Conservation (phyloP, 2,888 invertebrate species). For the Zaprionus lineosus region DNA sequence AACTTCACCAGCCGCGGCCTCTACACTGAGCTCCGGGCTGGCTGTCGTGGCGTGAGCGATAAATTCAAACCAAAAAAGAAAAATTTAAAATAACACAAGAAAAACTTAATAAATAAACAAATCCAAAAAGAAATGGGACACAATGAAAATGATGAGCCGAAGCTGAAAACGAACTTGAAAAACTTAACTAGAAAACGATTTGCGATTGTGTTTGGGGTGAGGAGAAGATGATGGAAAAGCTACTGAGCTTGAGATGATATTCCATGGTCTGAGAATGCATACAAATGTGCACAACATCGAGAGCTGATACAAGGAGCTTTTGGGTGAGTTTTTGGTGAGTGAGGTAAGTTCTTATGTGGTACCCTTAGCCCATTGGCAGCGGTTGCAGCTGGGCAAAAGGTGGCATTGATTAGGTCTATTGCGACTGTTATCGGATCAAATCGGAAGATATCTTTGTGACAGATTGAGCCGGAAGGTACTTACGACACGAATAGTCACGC, state of each 20-base stretch:
- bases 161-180: constrained; percentile 24
- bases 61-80: constrained; percentile 58
- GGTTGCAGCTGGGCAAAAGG: constrained; percentile 2
- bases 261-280: constrained; percentile 37
- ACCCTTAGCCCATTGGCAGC: constrained; percentile 7
- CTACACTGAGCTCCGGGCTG: constrained; percentile 65
- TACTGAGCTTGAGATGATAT: constrained; percentile 20
- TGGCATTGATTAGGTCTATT: neutral
- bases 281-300: constrained; percentile 61
- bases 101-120: constrained; percentile 45
- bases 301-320: constrained; percentile 58
- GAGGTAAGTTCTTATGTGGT: constrained; percentile 14
- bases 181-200: constrained; percentile 14
- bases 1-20: constrained; percentile 46
- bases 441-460: neutral
- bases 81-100: constrained; percentile 50
- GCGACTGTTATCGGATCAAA: constrained; percentile 1
- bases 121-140: constrained; percentile 19
- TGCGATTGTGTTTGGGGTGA: constrained; percentile 28
- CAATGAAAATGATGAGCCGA: constrained; percentile 10
- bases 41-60: constrained; percentile 55
- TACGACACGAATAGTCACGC: constrained; percentile 92
- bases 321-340: constrained; percentile 41
- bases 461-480: constrained; percentile 82
- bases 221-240: constrained; percentile 35